Evolutionary conservation across 2,888 invertebrate species (phyloP).

Genomic region (Thera britannica): DNA sequence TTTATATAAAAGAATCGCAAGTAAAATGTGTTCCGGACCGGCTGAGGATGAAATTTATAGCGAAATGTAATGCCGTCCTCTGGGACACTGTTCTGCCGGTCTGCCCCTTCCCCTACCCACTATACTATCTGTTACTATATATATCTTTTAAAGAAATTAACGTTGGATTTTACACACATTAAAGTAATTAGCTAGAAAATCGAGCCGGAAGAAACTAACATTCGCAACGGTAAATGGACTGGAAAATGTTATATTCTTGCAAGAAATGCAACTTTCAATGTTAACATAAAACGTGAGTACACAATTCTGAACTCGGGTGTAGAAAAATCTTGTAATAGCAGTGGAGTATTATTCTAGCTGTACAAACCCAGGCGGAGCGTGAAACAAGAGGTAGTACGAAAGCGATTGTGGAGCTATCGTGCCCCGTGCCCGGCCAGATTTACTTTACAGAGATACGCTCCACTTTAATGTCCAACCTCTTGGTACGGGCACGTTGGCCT

Average conservation of each 20-base stretch:
- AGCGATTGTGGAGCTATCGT: constrained; percentile 65
- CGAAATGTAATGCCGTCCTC: constrained; percentile 66
- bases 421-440: constrained; percentile 60
- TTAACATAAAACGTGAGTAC: not conserved
- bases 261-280: constrained; percentile 3
- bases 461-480: constrained; percentile 66
- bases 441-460: constrained; percentile 67
- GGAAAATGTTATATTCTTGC: not conserved
- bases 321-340: constrained; percentile 10
- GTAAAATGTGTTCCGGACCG: constrained; percentile 62
- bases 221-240: not conserved
- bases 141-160: constrained; percentile 58
- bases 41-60: constrained; percentile 69
- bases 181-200: constrained; percentile 23
- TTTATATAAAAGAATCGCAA: constrained; percentile 68
- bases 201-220: constrained; percentile 2
- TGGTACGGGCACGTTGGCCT: constrained; percentile 54
- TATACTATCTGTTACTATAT: constrained; percentile 54
- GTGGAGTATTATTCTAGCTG: constrained; percentile 55
- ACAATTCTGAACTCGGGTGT: constrained; percentile 2
- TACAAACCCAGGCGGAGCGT: constrained; percentile 67
- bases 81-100: constrained; percentile 55
- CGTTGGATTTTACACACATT: constrained; percentile 25
- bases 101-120: constrained; percentile 49
- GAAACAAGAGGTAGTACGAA: constrained; percentile 67